Evolutionary conservation across 2,888 invertebrate genomes (phyloP).

Genomic region (Trichopoda pennipes): DNA sequence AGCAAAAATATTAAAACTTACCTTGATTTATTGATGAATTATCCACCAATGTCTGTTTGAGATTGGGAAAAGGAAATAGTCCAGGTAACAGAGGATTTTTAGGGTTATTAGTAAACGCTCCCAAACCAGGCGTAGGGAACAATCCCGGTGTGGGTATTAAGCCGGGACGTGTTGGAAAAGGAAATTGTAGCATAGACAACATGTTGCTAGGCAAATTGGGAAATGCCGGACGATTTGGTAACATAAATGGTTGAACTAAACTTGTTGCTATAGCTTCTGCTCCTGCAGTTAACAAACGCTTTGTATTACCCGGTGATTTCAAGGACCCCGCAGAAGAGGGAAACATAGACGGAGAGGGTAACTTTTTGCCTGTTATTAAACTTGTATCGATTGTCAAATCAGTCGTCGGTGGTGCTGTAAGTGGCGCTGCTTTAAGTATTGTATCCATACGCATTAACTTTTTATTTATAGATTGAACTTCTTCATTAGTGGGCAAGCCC

Average conservation of each 20-base stretch:
- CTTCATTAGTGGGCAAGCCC: conserved; percentile 70
- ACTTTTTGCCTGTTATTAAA: conserved; percentile 51
- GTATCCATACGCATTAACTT: conserved; percentile 81
- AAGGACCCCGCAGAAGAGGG: conserved; percentile 40
- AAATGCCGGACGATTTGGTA: conserved; percentile 70
- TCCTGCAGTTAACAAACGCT: conserved; percentile 33
- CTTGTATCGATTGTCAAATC: conserved; percentile 59
- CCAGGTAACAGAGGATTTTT: conserved; percentile 66
- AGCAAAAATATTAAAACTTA: neutral
- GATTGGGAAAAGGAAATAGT: conserved; percentile 67
- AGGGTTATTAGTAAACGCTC: conserved; percentile 70
- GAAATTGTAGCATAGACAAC: conserved; percentile 76
- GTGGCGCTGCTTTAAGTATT: conserved; percentile 73
- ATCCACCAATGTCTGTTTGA: conserved; percentile 46
- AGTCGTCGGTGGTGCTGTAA: conserved; percentile 69
- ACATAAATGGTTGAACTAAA: conserved; percentile 66
- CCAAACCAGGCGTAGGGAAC: conserved; percentile 78
- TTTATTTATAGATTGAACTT: conserved; percentile 77
- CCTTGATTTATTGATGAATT: conserved; percentile 38
- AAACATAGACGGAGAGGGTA: conserved; percentile 47
- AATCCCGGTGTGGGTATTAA: conserved; percentile 83
- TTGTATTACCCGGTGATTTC: conserved; percentile 61
- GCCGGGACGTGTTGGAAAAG: conserved; percentile 82
- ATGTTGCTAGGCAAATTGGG: conserved; percentile 74
- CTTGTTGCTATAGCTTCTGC: conserved; percentile 40